Evolutionary conservation across 2,113 vertebrate species (phyloP), one percentile per base, ranked within the genome.

Genomic region (Argyrosomus japonicus): DNA sequence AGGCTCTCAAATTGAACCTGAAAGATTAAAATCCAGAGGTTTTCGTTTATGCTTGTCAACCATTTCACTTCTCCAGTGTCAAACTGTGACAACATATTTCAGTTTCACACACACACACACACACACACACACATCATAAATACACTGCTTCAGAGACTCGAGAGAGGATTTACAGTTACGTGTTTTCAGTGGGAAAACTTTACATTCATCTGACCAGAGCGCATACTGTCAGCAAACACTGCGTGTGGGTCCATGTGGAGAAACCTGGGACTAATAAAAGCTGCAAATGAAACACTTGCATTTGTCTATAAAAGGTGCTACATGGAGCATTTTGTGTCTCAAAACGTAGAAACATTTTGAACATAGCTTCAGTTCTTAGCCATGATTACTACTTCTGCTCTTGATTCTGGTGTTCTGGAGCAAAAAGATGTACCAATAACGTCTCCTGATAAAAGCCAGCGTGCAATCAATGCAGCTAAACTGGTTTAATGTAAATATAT

Each of bases 1-100:
- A 19, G 81, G 83, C 70, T 89, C 82, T 65, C 6, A 78, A 89
- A 76, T 2, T 25, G 78, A 89, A 87, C 83, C 79, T 3, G 43
- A 72, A 48, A 64, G 74, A 53, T 87, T 71, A 47, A 77, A 85
- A 87, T 79, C 23, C 53, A 86, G 73, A 82, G 40, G 57, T 84
- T 47, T 77, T 68, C 68, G 36, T 73, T 86, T 74, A 17, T 25
- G 53, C 68, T 72, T 36, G 76, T 77, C 75, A 53, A 29, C 76
- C 65, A 43, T n/a, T 54, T 78, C 51, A 3, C 54, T 18, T 62
- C 63, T 83, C 53, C 68, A 72, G 75, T 69, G 74, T 82, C 67
- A 53, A 80, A 58, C 69, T 71, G 51, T 32, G 71, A 70, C 68
- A 15, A 54, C 18, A 4, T 71, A 54, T 68, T 62, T 67, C 65